phyloP scores from a whole-genome alignment of 1,140 invertebrate species.

The Elysia chlorotica region DNA sequence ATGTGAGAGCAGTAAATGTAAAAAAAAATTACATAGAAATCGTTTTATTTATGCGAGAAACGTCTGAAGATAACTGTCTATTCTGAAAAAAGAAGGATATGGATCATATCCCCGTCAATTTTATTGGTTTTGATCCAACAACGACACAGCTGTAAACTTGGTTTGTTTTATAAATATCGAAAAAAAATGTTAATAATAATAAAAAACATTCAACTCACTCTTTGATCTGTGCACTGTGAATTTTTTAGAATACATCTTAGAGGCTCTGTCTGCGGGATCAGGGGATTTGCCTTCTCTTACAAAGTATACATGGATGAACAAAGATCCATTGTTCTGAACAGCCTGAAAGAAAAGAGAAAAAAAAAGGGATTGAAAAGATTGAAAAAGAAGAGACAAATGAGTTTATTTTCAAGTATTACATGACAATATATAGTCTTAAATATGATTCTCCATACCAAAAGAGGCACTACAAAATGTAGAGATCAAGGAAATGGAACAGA shows the following conservation, averaged over 20 bases:
- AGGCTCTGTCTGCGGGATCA: conserved; percentile 72
- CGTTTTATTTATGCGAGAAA: too few relatives aligned
- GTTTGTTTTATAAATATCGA: too few relatives aligned
- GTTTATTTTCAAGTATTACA: not conserved
- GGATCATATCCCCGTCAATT: too few relatives aligned
- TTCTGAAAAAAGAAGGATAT: too few relatives aligned
- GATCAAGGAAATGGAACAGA: not conserved
- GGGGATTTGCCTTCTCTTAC: conserved; percentile 81
- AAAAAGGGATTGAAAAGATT: not conserved
- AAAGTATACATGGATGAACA: conserved; percentile 90
- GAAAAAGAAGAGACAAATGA: not conserved
- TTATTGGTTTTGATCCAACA: too few relatives aligned
- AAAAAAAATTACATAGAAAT: too few relatives aligned
- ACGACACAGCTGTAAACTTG: too few relatives aligned
- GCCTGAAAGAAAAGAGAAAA: conserved; percentile 60
- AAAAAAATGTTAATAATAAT: too few relatives aligned
- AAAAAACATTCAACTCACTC: conserved; percentile 61
- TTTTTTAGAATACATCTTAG: conserved; percentile 69
- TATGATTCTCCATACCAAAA: not conserved
- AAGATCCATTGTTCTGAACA: conserved; percentile 90
- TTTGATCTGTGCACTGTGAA: conserved; percentile 78
- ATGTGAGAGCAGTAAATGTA: too few relatives aligned
- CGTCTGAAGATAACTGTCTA: too few relatives aligned
- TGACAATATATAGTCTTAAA: not conserved
- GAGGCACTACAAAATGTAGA: not conserved